A percentile compares a stretch with the other conserved stretches of the same genome.
These are phyloP conservation scores for Acrossocheilus fasciatus DNA, from an alignment of 2,797 vertebrate species.

Conservation along the genomic window DNA sequence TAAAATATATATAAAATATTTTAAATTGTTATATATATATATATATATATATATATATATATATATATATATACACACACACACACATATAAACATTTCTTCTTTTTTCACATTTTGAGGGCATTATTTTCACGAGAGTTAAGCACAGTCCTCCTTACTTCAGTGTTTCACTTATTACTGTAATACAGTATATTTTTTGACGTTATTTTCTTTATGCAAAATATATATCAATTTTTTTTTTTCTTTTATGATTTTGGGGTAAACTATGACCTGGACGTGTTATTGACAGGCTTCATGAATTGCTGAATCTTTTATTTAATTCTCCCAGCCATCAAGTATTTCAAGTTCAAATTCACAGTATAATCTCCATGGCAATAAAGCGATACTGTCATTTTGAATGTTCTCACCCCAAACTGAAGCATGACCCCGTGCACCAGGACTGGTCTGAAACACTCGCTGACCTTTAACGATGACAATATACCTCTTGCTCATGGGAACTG, in stretches of 20 bases:
- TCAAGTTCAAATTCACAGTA: neutral
- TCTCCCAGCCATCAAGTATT: neutral
- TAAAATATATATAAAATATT: no score
- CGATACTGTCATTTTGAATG: constrained; percentile 15
- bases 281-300: neutral
- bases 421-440: constrained; percentile 47
- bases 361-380: neutral
- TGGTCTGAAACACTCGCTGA: constrained; percentile 53
- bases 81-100: neutral
- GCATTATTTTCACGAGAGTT: neutral
- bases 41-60: no score
- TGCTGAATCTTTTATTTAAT: neutral
- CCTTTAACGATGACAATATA: constrained; percentile 63
- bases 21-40: no score
- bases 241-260: neutral
- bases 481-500: constrained; percentile 66
- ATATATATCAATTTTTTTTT: neutral
- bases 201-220: neutral
- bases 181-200: neutral
- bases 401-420: constrained; percentile 43
- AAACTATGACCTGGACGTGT: neutral
- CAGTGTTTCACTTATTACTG: neutral
- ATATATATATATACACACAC: no score
- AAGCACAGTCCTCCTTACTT: neutral
- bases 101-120: neutral